phyloP scores from a whole-genome alignment of 2,888 invertebrate genomes.

The Malthinus flaveolus region DNA sequence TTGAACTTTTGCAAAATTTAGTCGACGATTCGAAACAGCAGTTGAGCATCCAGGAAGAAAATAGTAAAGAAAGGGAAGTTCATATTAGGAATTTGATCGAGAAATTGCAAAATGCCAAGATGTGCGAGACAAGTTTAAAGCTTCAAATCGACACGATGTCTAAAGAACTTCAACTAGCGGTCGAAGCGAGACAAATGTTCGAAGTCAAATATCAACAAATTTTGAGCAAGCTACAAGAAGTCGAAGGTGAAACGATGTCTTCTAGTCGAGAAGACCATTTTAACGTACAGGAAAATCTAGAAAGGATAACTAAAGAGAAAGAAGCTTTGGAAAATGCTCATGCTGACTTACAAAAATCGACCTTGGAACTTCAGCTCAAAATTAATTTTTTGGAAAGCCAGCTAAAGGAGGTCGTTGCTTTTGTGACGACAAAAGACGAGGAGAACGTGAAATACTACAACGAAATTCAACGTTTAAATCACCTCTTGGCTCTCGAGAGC shows the following conservation, averaged over 20 bases:
- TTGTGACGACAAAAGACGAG: conserved; percentile 19
- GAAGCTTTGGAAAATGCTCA: neutral
- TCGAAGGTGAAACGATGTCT: neutral
- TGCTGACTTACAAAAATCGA: neutral
- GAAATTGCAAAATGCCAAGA: conserved; percentile 52
- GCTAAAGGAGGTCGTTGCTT: neutral
- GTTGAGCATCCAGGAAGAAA: conserved; percentile 41
- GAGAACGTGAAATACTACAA: conserved; percentile 69
- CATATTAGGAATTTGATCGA: conserved; percentile 45
- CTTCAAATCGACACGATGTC: conserved; percentile 45
- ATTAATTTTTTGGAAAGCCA: neutral
- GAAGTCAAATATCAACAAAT: conserved; percentile 33
- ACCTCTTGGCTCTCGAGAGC: conserved; percentile 57
- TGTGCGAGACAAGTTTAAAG: conserved; percentile 48
- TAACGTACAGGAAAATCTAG: neutral
- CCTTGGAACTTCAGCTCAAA: neutral
- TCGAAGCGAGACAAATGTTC: conserved; percentile 38
- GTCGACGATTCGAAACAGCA: conserved; percentile 43
- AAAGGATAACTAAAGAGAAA: too few species aligned
- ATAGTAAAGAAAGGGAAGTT: conserved; percentile 34
- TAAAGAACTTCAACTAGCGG: conserved; percentile 40
- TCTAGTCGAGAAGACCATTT: conserved; percentile 5
- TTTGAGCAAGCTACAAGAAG: neutral
- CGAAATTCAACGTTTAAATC: conserved; percentile 80
- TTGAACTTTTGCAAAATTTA: conserved; percentile 41